Conservation (phyloP, 2,888 invertebrate species). For the Omphaloscelis lunosa region DNA sequence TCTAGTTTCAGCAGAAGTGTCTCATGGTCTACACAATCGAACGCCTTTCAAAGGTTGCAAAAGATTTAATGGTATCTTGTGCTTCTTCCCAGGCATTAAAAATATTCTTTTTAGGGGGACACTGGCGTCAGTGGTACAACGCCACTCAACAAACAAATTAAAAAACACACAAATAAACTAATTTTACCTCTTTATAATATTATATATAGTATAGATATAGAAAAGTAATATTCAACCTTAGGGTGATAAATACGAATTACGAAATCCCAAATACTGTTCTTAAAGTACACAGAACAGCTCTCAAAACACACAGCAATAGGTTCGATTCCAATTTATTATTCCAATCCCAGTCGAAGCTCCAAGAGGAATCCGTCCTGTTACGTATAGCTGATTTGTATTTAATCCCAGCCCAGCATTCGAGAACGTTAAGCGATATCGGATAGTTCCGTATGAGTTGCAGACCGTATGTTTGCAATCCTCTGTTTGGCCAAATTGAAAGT, state of each 20-base stretch:
- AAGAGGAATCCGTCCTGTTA: slow-evolving; percentile 46
- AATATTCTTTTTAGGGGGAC: no score
- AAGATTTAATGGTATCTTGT: no score
- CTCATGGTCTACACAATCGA: no score
- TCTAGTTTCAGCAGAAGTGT: no score
- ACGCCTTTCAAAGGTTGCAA: no score
- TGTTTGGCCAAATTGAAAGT: slow-evolving; percentile 54
- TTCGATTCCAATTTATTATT: slow-evolving; percentile 41
- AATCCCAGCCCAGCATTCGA: slow-evolving; percentile 59
- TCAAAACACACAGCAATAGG: slow-evolving; percentile 13
- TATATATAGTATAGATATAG: no score
- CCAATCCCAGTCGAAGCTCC: slow-evolving; percentile 15
- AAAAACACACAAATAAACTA: no score
- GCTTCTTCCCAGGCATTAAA: no score
- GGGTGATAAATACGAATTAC: not conserved
- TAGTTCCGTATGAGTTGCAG: slow-evolving; percentile 56
- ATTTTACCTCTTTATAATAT: no score
- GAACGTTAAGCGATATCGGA: slow-evolving; percentile 64
- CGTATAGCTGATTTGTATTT: slow-evolving; percentile 67
- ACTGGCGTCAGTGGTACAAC: no score
- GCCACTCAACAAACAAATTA: no score
- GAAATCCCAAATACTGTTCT: not conserved
- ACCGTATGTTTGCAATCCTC: slow-evolving; percentile 43
- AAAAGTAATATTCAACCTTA: no score
- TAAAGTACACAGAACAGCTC: not conserved